These are phyloP conservation scores for Cerastis leucographa DNA, from an alignment of 2,888 invertebrate genomes.

Conservation along the genomic window DNA sequence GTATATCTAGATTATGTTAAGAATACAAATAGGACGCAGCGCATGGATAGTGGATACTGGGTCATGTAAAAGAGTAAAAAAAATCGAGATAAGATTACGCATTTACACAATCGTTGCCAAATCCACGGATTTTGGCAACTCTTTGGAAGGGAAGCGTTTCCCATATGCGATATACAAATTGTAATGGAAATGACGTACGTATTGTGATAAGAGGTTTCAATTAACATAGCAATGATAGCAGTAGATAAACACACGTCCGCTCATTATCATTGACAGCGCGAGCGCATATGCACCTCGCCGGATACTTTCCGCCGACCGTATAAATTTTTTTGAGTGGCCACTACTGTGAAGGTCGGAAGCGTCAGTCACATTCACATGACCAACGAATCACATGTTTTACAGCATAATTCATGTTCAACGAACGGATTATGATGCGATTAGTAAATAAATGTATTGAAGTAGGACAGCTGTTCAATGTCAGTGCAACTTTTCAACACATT, in stretches of 20 bases:
- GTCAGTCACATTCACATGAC: conserved; percentile 23
- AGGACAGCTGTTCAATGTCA: conserved; percentile 20
- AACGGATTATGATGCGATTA: conserved; percentile 31
- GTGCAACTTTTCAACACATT: conserved; percentile 2
- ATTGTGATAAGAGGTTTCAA: conserved; percentile 54
- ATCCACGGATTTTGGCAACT: conserved; percentile 42
- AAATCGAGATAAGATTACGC: conserved; percentile 18
- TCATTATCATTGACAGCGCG: conserved; percentile 52
- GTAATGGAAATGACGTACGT: conserved; percentile 39
- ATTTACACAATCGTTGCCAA: conserved; percentile 39
- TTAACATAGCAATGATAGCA: conserved; percentile 49
- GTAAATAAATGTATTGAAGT: conserved; percentile 9
- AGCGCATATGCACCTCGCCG: conserved; percentile 42
- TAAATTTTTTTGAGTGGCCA: conserved; percentile 24
- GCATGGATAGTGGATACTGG: conserved; percentile 28
- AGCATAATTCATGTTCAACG: conserved; percentile 23
- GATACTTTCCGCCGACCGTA: conserved; percentile 25
- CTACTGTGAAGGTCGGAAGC: conserved; percentile 34
- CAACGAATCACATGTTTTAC: conserved; percentile 45
- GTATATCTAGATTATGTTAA: conserved; percentile 43
- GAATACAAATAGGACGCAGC: conserved; percentile 35
- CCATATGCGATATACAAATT: conserved; percentile 13
- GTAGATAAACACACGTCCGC: conserved; percentile 55
- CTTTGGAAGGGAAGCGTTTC: conserved; percentile 13
- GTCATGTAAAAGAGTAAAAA: conserved; percentile 20